Conservation (phyloP, 2,113 vertebrate species). For the Ailurus styani region DNA sequence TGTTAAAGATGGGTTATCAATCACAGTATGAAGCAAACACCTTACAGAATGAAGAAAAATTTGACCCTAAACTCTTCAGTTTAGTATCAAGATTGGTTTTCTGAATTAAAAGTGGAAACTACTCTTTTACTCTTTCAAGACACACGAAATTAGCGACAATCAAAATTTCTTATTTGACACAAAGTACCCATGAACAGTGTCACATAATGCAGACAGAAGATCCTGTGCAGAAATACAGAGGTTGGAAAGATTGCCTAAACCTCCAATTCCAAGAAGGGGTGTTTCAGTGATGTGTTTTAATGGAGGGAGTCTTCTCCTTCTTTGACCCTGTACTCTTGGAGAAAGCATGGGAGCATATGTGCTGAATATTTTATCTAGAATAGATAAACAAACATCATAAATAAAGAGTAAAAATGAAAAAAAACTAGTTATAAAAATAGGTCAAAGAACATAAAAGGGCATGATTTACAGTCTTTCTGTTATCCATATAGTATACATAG, state of each 20-base stretch:
- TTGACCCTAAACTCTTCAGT: background rate
- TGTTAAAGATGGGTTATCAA: background rate
- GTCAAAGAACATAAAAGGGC: background rate
- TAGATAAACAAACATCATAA: background rate
- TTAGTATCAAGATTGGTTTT: background rate
- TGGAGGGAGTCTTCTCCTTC: background rate
- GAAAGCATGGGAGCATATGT: background rate
- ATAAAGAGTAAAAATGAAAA: background rate
- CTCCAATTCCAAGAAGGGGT: background rate
- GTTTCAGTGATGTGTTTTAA: background rate
- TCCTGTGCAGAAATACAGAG: background rate
- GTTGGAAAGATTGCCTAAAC: background rate
- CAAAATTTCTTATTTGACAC: background rate
- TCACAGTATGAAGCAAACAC: background rate
- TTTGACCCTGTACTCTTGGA: background rate
- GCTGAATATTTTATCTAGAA: background rate
- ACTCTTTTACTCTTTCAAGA: background rate
- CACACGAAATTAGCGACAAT: background rate
- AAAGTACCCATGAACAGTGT: background rate
- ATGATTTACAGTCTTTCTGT: background rate
- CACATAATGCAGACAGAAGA: background rate
- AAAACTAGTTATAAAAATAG: background rate
- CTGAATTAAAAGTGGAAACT: background rate
- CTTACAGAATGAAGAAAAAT: background rate
- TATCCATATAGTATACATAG: background rate